Base-by-base conservation (phyloP, 2,888 invertebrate genomes). In the Hesperia comma region DNA sequence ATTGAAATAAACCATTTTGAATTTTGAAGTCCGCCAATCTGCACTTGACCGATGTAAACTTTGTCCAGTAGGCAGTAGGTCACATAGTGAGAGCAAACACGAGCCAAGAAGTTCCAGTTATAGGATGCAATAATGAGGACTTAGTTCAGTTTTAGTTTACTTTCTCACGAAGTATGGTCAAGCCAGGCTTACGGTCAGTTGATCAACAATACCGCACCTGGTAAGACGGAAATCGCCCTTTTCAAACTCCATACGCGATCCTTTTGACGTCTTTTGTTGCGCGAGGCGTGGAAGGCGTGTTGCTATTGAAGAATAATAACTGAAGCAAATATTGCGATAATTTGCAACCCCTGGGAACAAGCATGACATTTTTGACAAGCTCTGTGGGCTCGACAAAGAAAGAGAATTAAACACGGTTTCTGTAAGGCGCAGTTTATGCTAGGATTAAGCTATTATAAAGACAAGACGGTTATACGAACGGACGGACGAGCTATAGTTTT, bases 361-460 rank as follows among this genome's bases (percentile, higher is more conserved):
- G 72, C 79, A 86, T 90, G 89, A 89, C 77, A 80, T 80, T 88
- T 92, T 89, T 90, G 92, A 91, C 91, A 87, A 80, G 80, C 85
- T 78, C 77, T 81, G 81, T 81, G 81, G 85, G 83, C 77, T 77
- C 72, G 61, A 81, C 78, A 81, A 78, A 76, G 77, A 70, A 77
- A 43, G 26, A 62, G 74, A 74, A 86, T 90, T 89, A 84, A 86
- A 78, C 79, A 83, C 77, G 83, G 85, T 86, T 85, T 78, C 78
- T 75, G 79, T 77, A 76, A 69, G 70, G 70, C 70, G 70, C 74
- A 80, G 80, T 86, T 86, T 83, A 76, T 78, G 81, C 81, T 76
- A 75, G 83, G 79, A 76, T 83, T 67, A 67, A 61, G 67, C 61
- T 55, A 43, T 61, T 61, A 61, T 55, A 37, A 83, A 81, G 71